Percentiles rank a stretch among this genome's conserved stretches.
These are phyloP conservation scores for Sylvilagus bachmani DNA, from an alignment of 2,113 vertebrate genomes.

Conservation along the genomic window DNA sequence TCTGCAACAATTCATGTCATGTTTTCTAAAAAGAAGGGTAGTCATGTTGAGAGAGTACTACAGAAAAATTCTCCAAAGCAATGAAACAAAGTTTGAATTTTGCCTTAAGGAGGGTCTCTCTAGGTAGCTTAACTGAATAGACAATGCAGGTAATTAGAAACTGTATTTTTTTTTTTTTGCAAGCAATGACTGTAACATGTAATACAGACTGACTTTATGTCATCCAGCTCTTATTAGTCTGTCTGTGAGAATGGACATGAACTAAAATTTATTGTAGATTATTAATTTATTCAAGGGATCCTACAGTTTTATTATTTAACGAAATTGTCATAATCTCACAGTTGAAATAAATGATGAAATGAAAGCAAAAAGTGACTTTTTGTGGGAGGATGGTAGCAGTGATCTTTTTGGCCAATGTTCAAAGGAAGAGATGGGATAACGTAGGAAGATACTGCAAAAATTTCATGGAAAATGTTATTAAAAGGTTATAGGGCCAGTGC, in stretches of 20 bases:
- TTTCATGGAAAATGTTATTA: too few relatives aligned
- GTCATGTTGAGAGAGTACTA: neutral
- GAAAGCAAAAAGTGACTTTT: neutral
- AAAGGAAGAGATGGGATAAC: neutral
- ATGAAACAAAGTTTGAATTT: conserved; percentile 8
- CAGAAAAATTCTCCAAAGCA: neutral
- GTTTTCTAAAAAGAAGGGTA: neutral
- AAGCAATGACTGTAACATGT: neutral
- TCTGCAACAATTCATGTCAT: neutral
- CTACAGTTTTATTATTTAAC: neutral
- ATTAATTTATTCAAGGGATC: neutral
- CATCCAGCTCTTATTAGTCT: neutral
- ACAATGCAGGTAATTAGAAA: neutral
- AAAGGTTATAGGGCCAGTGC: too few relatives aligned
- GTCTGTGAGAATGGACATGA: neutral
- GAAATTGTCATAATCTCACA: neutral
- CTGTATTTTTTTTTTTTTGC: neutral
- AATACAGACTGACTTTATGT: neutral
- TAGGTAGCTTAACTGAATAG: neutral
- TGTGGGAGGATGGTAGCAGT: fast-evolving
- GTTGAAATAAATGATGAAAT: neutral
- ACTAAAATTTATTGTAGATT: neutral
- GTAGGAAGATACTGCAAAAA: neutral
- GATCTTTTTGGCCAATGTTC: neutral
- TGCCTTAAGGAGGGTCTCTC: neutral